These are phyloP conservation scores for Muntiacus muntjak DNA, from an alignment of 2,113 vertebrate species.

Conservation along the genomic window DNA sequence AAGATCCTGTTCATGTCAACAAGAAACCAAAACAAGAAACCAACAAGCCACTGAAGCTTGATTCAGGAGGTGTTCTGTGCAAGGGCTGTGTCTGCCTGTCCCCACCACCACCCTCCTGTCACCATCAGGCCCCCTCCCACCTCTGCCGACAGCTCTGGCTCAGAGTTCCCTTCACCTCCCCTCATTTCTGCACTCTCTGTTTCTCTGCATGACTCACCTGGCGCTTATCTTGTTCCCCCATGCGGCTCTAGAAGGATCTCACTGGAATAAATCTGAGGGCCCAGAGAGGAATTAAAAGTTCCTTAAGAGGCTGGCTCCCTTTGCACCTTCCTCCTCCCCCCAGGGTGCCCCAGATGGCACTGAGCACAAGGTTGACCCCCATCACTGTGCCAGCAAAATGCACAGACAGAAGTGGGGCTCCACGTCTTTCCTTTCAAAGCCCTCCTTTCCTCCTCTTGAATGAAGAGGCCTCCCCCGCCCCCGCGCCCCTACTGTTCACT, in stretches of 20 bases:
- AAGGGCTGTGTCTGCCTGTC: background rate
- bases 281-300: background rate
- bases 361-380: background rate
- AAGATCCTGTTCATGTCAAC: background rate
- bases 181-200: background rate
- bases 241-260: background rate
- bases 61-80: background rate
- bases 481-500: background rate
- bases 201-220: background rate
- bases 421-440: accelerated
- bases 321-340: background rate
- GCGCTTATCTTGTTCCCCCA: accelerated
- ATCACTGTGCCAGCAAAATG: accelerated
- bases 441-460: too few relatives aligned
- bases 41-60: too few relatives aligned
- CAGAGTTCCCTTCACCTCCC: background rate
- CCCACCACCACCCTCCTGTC: accelerated
- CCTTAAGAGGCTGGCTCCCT: background rate
- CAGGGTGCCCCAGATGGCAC: background rate
- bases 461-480: too few relatives aligned
- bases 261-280: background rate
- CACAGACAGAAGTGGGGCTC: background rate
- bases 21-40: background rate
- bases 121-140: background rate
- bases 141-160: accelerated